Percentiles rank a stretch among this genome's conserved stretches.
phyloP scores from a whole-genome alignment of 2,888 invertebrate species.

The Philhelius pedissequus region DNA sequence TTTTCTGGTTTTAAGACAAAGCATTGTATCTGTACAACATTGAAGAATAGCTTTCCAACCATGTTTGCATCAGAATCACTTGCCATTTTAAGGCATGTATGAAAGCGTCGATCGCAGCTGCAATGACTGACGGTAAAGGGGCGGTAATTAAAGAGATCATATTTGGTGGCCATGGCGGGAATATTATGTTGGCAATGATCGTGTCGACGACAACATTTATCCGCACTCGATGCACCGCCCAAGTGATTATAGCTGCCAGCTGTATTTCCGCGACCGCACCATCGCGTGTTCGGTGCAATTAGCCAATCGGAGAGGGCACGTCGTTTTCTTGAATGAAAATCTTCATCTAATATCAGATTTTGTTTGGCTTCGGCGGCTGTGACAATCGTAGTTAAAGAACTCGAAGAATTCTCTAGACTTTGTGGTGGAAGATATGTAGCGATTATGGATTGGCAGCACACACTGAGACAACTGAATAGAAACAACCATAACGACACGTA shows the following conservation, averaged over 20 bases:
- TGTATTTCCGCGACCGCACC: conserved; percentile 94
- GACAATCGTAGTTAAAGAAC: background rate
- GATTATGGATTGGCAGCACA: background rate
- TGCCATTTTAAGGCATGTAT: conserved; percentile 93
- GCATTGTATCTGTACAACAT: conserved; percentile 95
- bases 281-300: conserved; percentile 93
- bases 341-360: background rate
- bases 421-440: background rate
- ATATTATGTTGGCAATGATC: conserved; percentile 93
- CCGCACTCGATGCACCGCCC: conserved; percentile 90
- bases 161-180: conserved; percentile 89
- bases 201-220: conserved; percentile 93
- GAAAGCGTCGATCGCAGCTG: conserved; percentile 93
- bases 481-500: conserved; percentile 15
- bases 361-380: background rate
- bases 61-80: conserved; percentile 92
- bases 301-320: conserved; percentile 82
- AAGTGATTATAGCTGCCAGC: conserved; percentile 90
- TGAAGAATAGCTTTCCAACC: conserved; percentile 96
- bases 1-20: conserved; percentile 90
- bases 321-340: conserved; percentile 71
- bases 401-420: conserved; percentile 43
- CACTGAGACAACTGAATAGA: conserved; percentile 9
- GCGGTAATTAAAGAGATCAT: conserved; percentile 92
- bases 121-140: conserved; percentile 95